These are phyloP conservation scores for Elgaria multicarinata DNA, from an alignment of 2,113 vertebrate species.

Conservation along the genomic window DNA sequence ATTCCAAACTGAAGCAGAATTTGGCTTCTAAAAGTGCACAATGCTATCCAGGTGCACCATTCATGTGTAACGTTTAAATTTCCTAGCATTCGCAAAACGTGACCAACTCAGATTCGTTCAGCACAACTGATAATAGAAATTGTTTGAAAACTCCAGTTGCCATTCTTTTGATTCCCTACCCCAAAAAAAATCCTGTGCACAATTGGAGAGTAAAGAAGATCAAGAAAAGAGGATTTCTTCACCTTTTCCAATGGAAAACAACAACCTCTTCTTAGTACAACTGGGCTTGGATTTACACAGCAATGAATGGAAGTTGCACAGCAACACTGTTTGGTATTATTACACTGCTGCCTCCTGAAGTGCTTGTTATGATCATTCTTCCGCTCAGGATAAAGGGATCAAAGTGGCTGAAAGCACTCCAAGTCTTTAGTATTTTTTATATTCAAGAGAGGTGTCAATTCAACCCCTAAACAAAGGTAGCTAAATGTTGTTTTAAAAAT, in stretches of 20 bases:
- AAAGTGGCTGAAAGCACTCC: not conserved
- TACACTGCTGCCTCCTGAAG: not conserved
- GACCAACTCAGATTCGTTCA: not conserved
- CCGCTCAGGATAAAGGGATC: slow-evolving; percentile 30
- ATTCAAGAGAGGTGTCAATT: not conserved
- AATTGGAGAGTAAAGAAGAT: not conserved
- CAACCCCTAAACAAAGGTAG: not conserved
- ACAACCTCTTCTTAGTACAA: not conserved
- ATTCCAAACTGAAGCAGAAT: not conserved
- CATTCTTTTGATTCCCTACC: not conserved
- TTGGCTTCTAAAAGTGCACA: not conserved
- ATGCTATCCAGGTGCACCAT: not conserved
- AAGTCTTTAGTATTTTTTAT: not conserved
- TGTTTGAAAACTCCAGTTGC: not conserved
- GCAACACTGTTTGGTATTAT: not conserved
- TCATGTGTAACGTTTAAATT: not conserved
- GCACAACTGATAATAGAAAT: not conserved
- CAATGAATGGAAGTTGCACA: no score
- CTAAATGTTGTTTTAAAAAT: not conserved
- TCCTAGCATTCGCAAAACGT: not conserved
- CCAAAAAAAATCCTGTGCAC: slow-evolving; percentile 31
- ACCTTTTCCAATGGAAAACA: not conserved
- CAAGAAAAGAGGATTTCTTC: not conserved
- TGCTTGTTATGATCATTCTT: not conserved
- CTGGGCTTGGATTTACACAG: not conserved